phyloP scores from a whole-genome alignment of 2,113 vertebrate genomes.

The Sorex fumeus region DNA sequence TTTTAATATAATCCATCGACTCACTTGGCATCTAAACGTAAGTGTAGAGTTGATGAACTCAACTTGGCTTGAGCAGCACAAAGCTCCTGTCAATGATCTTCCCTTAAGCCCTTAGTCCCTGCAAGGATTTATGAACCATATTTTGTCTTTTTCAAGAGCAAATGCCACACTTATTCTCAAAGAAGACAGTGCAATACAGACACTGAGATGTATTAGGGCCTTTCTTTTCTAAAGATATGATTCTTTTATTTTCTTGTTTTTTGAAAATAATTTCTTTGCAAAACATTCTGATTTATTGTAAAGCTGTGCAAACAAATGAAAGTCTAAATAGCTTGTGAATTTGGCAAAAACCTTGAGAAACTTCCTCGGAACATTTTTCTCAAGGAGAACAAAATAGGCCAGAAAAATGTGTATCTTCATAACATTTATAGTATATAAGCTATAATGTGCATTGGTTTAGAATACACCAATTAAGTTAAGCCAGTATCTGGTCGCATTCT shows the following conservation, averaged over 20 bases:
- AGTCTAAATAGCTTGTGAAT: conserved; percentile 69
- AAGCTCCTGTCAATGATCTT: conserved; percentile 67
- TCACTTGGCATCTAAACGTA: conserved; percentile 66
- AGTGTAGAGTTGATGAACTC: conserved; percentile 78
- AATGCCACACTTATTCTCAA: conserved; percentile 79
- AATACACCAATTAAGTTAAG: not conserved
- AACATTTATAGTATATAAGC: not conserved
- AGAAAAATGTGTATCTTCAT: not conserved
- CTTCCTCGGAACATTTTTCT: conserved; percentile 53
- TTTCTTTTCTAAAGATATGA: conserved; percentile 75
- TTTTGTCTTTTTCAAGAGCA: conserved; percentile 82
- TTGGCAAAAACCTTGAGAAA: conserved; percentile 61
- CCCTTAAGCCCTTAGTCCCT: conserved; percentile 79
- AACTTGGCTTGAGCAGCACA: conserved; percentile 60
- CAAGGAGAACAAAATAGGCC: conserved; percentile 25
- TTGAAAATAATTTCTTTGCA: conserved; percentile 58
- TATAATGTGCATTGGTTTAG: not conserved
- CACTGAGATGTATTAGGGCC: conserved; percentile 51
- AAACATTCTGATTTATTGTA: conserved; percentile 66
- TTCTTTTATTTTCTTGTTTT: conserved; percentile 58
- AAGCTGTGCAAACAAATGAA: conserved; percentile 6
- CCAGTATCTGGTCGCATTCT: not conserved
- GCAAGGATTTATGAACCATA: conserved; percentile 77
- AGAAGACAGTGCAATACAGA: conserved; percentile 27
- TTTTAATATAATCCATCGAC: conserved; percentile 77